Conservation (phyloP, 2,113 vertebrate genomes). For the Odontesthes bonariensis region DNA sequence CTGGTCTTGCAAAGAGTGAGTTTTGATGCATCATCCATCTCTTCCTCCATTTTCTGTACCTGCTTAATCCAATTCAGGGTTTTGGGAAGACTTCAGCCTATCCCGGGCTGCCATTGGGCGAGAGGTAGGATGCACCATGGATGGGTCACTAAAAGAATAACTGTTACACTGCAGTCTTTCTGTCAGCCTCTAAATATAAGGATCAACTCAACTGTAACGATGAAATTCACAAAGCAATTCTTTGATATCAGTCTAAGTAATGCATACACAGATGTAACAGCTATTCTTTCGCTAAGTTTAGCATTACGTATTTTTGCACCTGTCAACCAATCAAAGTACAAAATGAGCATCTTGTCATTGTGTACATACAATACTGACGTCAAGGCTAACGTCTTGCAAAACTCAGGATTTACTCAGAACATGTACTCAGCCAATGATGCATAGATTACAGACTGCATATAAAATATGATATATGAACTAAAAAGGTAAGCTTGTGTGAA, state of each 20-base stretch:
- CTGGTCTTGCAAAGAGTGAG: neutral
- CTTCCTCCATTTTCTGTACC: neutral
- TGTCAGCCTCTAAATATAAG: neutral
- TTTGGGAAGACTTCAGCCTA: too few species aligned
- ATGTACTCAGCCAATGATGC: neutral
- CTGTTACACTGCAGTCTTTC: neutral
- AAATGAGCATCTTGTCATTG: neutral
- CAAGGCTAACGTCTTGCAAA: neutral
- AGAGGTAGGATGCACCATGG: too few species aligned
- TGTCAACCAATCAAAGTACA: too few species aligned
- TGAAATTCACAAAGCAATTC: neutral
- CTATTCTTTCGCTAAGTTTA: too few species aligned
- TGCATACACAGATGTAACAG: too few species aligned
- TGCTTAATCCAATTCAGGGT: too few species aligned
- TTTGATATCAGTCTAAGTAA: too few species aligned
- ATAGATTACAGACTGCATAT: conserved; percentile 8
- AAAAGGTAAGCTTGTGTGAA: neutral
- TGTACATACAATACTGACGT: neutral
- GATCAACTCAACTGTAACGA: neutral
- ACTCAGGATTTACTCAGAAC: neutral
- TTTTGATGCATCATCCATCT: neutral
- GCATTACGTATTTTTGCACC: too few species aligned
- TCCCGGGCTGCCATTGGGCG: too few species aligned
- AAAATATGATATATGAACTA: neutral
- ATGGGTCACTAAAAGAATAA: too few species aligned